phyloP scores from a whole-genome alignment of 2,113 vertebrate genomes.

The Castor canadensis region DNA sequence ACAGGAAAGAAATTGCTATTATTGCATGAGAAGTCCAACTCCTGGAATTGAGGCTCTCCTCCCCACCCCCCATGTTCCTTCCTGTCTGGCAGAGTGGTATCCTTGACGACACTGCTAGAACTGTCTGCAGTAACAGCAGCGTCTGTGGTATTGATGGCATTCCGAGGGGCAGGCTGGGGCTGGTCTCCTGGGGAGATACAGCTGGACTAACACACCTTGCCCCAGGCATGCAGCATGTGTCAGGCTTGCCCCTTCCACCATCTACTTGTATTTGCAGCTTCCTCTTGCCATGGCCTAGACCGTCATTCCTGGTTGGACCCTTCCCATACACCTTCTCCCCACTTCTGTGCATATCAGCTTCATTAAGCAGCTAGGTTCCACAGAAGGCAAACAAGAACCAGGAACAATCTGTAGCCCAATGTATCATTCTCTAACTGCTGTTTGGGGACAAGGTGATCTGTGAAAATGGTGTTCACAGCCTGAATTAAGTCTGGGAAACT shows the following conservation, averaged over 20 bases:
- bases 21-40: slow-evolving; percentile 28
- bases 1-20: background rate
- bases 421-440: background rate
- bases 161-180: slow-evolving; percentile 54
- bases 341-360: background rate
- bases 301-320: background rate
- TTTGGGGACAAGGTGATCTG: background rate
- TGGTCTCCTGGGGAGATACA: slow-evolving; percentile 40
- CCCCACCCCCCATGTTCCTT: slow-evolving; percentile 27
- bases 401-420: background rate
- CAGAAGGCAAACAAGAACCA: background rate
- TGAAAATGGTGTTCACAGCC: background rate
- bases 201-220: slow-evolving; percentile 41
- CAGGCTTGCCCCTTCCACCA: background rate
- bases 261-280: slow-evolving; percentile 35
- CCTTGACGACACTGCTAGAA: slow-evolving; percentile 63
- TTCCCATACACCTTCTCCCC: background rate
- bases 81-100: slow-evolving; percentile 63
- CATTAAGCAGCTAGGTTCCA: background rate
- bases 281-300: background rate
- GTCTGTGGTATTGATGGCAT: slow-evolving; percentile 60
- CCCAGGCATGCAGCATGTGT: background rate
- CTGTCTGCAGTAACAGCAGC: background rate
- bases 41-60: slow-evolving; percentile 66
- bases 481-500: background rate